Percentiles rank a stretch among this genome's conserved stretches.
phyloP scores from a whole-genome alignment of 2,888 invertebrate species.

The Nephrotoma flavescens region DNA sequence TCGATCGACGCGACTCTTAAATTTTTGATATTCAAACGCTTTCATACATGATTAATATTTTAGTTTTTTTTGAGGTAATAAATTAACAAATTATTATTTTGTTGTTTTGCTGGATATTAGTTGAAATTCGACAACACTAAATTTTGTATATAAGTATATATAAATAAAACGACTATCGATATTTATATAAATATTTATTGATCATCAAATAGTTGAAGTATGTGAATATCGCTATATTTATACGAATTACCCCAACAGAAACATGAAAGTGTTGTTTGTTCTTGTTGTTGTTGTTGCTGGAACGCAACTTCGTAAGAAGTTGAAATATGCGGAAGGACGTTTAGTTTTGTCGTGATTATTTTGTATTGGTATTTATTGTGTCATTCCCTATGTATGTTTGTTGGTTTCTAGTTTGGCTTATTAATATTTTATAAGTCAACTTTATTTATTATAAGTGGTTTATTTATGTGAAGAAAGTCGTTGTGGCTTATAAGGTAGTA shows the following conservation, averaged over 20 bases:
- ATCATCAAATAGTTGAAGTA: not conserved
- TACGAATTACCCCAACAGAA: not conserved
- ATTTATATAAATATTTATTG: not conserved
- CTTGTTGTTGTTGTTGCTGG: not conserved
- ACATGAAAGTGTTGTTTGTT: not conserved
- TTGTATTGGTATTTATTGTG: not conserved
- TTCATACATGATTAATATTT: not conserved
- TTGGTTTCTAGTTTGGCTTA: not conserved
- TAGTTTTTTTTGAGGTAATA: not conserved
- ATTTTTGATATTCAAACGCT: not conserved
- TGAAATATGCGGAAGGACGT: not conserved
- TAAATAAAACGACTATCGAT: not conserved
- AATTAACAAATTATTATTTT: not conserved
- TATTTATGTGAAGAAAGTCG: not conserved
- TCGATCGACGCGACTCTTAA: not conserved
- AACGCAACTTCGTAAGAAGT: not conserved
- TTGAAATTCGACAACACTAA: not conserved
- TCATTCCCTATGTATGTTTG: not conserved
- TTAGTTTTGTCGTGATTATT: not conserved
- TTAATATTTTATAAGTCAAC: not conserved
- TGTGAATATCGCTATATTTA: not conserved
- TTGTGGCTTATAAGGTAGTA: not conserved
- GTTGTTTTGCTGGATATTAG: not conserved
- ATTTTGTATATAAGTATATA: not conserved
- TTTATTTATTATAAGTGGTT: not conserved